phyloP scores from a whole-genome alignment of 2,113 vertebrate species.

The Aspiorhynchus laticeps region DNA sequence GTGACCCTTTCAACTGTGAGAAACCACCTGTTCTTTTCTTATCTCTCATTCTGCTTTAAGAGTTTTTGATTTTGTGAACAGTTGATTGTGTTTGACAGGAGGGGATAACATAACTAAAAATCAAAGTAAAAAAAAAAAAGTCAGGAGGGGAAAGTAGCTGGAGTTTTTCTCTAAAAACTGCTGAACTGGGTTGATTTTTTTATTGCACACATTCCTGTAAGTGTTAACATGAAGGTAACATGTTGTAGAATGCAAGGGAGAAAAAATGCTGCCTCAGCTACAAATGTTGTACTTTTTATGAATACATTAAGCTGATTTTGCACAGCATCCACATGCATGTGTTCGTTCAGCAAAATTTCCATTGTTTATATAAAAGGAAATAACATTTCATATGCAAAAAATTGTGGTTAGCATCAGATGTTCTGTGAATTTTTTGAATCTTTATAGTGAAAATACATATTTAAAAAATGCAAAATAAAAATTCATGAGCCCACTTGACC shows the following conservation, averaged over 20 bases:
- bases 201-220: not conserved
- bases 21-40: slow-evolving; percentile 6
- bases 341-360: not conserved
- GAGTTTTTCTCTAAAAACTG: not conserved
- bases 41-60: not conserved
- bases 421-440: not conserved
- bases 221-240: not conserved
- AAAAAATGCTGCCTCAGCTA: not conserved
- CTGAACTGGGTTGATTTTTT: not conserved
- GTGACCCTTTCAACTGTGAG: not conserved
- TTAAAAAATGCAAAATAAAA: not conserved
- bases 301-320: not conserved
- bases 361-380: too few relatives aligned
- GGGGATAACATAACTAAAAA: not conserved
- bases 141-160: not conserved
- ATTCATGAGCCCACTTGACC: not conserved
- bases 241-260: not conserved
- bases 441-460: not conserved
- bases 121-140: not conserved
- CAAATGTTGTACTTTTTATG: not conserved
- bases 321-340: not conserved
- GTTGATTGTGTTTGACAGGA: not conserved
- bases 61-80: not conserved
- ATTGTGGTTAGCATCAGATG: too few relatives aligned
- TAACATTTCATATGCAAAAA: too few relatives aligned